Evolutionary conservation across 2,888 invertebrate species (phyloP).

Genomic region (Microchrysa polita): DNA sequence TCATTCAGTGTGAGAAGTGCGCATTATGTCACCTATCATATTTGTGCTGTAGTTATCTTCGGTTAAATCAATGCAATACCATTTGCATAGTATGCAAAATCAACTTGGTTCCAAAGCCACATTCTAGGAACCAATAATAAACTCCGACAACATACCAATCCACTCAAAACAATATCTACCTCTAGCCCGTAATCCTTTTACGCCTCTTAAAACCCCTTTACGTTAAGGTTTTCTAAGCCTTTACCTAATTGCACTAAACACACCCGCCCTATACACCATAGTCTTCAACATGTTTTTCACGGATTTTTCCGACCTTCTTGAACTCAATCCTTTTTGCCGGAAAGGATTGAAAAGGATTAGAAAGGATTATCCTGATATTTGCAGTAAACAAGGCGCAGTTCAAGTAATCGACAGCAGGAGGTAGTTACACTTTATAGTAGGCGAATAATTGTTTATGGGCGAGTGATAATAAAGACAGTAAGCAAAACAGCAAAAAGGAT

Average conservation of each 20-base stretch:
- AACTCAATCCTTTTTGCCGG: conserved; percentile 15
- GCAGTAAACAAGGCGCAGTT: conserved; percentile 58
- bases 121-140: conserved; percentile 35
- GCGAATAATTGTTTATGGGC: neutral
- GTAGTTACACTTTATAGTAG: conserved; percentile 7
- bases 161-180: neutral
- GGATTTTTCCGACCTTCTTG: conserved; percentile 22
- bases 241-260: conserved; percentile 62
- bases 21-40: too few species aligned
- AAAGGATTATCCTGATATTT: conserved; percentile 60
- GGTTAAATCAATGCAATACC: too few species aligned
- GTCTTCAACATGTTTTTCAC: neutral
- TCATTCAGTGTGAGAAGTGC: too few species aligned
- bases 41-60: neutral
- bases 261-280: conserved; percentile 61
- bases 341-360: conserved; percentile 57
- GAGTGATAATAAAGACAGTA: too few species aligned
- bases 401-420: conserved; percentile 20
- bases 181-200: conserved; percentile 4
- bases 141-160: conserved; percentile 13
- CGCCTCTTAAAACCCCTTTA: conserved; percentile 58
- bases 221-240: too few species aligned
- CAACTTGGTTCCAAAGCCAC: neutral
- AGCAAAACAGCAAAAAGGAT: too few species aligned
- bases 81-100: too few species aligned